Conservation (phyloP, 1,140 invertebrate species). For the Eciton burchellii region DNA sequence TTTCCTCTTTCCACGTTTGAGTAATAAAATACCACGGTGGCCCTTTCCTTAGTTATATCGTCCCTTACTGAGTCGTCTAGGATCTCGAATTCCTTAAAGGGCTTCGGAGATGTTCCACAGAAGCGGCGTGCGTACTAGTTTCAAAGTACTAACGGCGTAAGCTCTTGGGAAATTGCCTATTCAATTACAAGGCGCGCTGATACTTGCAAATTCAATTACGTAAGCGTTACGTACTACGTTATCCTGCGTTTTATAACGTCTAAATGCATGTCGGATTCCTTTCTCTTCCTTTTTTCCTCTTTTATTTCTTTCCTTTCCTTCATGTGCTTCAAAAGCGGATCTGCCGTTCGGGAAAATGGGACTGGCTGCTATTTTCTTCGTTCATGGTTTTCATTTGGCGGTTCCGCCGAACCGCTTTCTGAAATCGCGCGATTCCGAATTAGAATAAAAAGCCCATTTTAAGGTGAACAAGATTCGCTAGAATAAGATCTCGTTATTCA, state of each 20-base stretch:
- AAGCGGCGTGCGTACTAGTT: constrained; percentile 51
- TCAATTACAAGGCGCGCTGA: constrained; percentile 56
- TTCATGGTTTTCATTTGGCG: neutral
- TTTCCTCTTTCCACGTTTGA: constrained; percentile 42
- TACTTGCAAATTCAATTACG: constrained; percentile 61
- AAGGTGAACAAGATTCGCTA: neutral
- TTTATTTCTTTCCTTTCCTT: neutral
- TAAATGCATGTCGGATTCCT: neutral
- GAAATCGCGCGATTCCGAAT: neutral
- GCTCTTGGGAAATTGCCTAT: constrained; percentile 60
- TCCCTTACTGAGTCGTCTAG: constrained; percentile 62
- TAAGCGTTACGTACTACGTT: constrained; percentile 38
- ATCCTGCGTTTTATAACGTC: constrained; percentile 7
- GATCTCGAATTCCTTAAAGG: constrained; percentile 66
- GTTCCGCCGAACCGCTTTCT: no score
- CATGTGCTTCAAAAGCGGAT: neutral
- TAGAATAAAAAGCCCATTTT: neutral
- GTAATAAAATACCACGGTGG: constrained; percentile 61
- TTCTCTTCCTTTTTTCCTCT: neutral
- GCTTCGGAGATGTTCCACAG: constrained; percentile 58
- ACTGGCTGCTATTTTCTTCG: neutral
- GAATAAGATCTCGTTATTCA: neutral
- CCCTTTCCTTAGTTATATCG: constrained; percentile 67
- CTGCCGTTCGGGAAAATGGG: neutral
- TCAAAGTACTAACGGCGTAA: constrained; percentile 59